These are phyloP conservation scores for Phyllotreta striolata DNA, from an alignment of 2,888 invertebrate species.

Conservation along the genomic window DNA sequence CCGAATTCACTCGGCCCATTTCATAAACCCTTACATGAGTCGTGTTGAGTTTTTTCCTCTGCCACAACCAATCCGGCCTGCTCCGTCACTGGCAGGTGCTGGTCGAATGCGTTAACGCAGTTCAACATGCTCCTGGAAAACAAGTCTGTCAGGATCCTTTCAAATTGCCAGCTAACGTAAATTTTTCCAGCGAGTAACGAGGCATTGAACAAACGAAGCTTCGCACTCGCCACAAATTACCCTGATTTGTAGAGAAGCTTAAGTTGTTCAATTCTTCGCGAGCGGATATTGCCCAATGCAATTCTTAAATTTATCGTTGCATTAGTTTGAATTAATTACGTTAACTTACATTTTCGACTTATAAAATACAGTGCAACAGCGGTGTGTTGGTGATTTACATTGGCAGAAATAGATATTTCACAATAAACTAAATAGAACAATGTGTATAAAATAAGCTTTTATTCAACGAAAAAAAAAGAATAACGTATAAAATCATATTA, in stretches of 20 bases:
- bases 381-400: constrained; percentile 10
- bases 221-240: background rate
- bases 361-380: constrained; percentile 15
- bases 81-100: constrained; percentile 82
- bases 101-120: constrained; percentile 93
- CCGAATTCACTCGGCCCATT: constrained; percentile 1
- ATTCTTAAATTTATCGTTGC: background rate
- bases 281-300: no score
- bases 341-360: constrained; percentile 10
- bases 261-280: no score
- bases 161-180: constrained; percentile 9
- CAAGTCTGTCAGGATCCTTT: constrained; percentile 30
- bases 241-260: no score
- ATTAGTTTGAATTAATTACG: constrained; percentile 1
- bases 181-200: background rate
- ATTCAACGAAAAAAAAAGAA: constrained; percentile 7
- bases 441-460: constrained; percentile 11
- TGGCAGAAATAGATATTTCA: background rate
- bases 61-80: constrained; percentile 80
- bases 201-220: background rate
- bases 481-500: background rate
- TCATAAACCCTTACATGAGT: constrained; percentile 74
- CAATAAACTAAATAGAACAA: background rate
- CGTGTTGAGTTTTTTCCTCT: constrained; percentile 80
- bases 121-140: constrained; percentile 92